Percentiles rank a stretch among this genome's conserved stretches.
These are phyloP conservation scores for Furnarius figulus DNA, from an alignment of 2,113 vertebrate genomes.

Conservation along the genomic window DNA sequence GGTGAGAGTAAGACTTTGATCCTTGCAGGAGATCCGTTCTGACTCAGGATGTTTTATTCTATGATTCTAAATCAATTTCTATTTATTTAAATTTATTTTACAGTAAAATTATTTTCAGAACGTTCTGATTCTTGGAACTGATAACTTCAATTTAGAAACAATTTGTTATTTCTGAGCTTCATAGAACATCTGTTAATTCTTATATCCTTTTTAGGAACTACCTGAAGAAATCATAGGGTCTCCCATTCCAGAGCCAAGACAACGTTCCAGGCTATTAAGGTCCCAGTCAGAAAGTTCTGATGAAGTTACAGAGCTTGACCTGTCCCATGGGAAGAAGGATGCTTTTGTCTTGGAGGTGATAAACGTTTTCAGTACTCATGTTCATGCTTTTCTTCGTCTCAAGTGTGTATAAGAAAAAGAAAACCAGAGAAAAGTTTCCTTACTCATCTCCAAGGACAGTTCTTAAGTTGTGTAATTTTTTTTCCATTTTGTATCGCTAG, in stretches of 20 bases:
- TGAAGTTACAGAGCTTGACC: conserved; percentile 92
- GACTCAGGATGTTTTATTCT: neutral
- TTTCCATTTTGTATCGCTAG: neutral
- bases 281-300: conserved; percentile 98
- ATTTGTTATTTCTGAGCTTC: neutral
- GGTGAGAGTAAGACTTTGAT: neutral
- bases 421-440: neutral
- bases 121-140: neutral
- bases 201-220: conserved; percentile 76
- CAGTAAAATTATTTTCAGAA: neutral
- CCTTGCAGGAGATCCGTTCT: neutral
- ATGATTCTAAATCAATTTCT: neutral
- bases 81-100: neutral
- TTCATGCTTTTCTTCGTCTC: neutral
- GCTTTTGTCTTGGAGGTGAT: conserved; percentile 96
- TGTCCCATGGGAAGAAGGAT: conserved; percentile 98
- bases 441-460: neutral
- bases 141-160: too few relatives aligned
- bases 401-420: neutral
- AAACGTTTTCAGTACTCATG: neutral
- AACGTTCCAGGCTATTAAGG: conserved; percentile 88
- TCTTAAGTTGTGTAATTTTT: neutral
- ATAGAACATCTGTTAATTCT: neutral
- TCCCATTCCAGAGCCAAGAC: conserved; percentile 92
- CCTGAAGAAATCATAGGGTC: conserved; percentile 87